Base-by-base conservation (phyloP, 2,888 invertebrate species). In the Pristionchus mayeri region DNA sequence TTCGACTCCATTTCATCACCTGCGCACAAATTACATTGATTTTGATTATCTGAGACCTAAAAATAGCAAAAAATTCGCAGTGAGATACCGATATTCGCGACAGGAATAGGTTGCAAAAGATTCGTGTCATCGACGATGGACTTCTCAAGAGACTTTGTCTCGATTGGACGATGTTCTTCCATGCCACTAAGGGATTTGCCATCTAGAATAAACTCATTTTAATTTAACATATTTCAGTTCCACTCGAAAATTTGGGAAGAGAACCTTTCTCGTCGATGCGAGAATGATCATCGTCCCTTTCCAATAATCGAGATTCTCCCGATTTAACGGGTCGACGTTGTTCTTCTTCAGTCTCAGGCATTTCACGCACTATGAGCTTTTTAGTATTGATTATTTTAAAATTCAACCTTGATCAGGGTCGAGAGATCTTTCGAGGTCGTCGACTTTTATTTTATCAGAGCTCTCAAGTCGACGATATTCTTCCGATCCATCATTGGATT, bases 151-250 rank as follows among this genome's bases (percentile, higher is more conserved):
- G 40, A 21, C 13, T 44, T 13, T 44, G 44, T 57, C 3, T 30
- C 30, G n/a, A 67, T 34, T 67, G 37, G 67, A 67, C 67, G 67
- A 27, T 67, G 67, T 37, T 67, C 67, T 67, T 67, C 67, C 67
- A 40, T 34, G 37, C 18, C 40, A 67, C 34, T 67, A 4, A 21
- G 21, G 21, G 37, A 16, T n/a, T 67, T 7, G 11, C 16, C n/a
- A 6, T n/a, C 67, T 67, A 40, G 7, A n/a, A 67, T 21, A 44
- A 9, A 44, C 44, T 44, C 7, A 44, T 44, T 44, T 44, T 44
- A 44, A 6, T 9, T 9, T 13, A 44, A 9, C 44, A 13, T 44
- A 44, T 13, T 44, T 44, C n/a, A n/a, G n/a, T n/a, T n/a, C n/a
- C n/a, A n/a, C n/a, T n/a, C 44, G 44, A 44, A 44, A 44, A 9